Base-by-base conservation (phyloP, 2,888 invertebrate genomes). In the Sussaba pulchella region DNA sequence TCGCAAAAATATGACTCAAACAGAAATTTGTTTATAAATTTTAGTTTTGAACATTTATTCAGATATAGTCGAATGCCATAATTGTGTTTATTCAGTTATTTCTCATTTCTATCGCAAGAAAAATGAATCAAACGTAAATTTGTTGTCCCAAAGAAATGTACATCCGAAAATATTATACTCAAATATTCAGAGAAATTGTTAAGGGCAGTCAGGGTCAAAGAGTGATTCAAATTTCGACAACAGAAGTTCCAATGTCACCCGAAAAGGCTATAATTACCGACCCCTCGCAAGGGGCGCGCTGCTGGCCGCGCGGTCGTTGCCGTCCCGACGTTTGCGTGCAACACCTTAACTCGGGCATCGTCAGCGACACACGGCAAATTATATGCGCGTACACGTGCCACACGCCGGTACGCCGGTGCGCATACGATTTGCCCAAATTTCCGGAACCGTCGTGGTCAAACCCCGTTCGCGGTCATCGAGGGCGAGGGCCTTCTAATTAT, bases 331-430 rank as follows among this genome's bases (percentile, higher is more conserved):
- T 80, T 82, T 79, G 79, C 72, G 72, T 81, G 82, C 69, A 41
- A 47, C 4, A 45, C 41, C 41, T 54, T 9, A 14, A 12, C 69
- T 24, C 14, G 54, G 57, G 74, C 69, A 45, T 41, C 47, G 43
- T 69, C 54, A 31, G 43, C 50, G 64, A 57, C 61, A 67, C 63
- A 74, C 19, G 54, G 41, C 57, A 19, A 66, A 86, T 86, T 79
- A 88, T 88, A 89, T 89, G 89, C 89, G 72, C n/a, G 54, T 83
- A 78, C 89, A 89, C 89, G 89, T 83, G 87, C 84, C 85, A 36
- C 31, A 31, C 31, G 6, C 31, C 2, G n/a, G n/a, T 5, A 31
- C 81, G 83, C 84, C 78, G 84, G 59, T 74, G 83, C 81, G 89
- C 88, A 88, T 88, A 87, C 82, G 61, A 84, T 87, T 86, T 84